A percentile compares a stretch with the other conserved stretches of the same genome.
These are phyloP conservation scores for Edolisoma coerulescens DNA, from an alignment of 2,113 vertebrate species.

Conservation along the genomic window DNA sequence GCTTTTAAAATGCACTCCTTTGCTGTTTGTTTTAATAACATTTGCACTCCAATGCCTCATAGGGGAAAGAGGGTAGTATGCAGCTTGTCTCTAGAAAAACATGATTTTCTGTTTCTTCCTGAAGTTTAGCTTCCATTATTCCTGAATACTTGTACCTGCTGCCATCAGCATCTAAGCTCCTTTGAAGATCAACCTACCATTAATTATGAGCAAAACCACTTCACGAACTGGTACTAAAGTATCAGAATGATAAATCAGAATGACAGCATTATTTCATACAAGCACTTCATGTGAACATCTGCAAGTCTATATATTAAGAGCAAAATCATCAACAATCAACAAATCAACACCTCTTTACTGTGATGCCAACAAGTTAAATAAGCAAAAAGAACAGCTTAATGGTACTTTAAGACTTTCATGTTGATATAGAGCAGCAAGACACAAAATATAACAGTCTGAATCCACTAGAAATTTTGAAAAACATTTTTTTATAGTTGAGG, in stretches of 20 bases:
- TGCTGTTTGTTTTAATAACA: constrained; percentile 29
- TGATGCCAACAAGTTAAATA: neutral
- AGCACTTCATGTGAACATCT: neutral
- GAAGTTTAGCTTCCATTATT: neutral
- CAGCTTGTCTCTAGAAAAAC: neutral
- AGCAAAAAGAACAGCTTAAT: neutral
- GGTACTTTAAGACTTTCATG: neutral
- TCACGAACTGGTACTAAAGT: neutral
- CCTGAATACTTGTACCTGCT: neutral
- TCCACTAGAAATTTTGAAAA: neutral
- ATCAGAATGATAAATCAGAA: neutral
- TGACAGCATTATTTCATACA: neutral
- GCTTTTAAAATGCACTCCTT: constrained; percentile 21
- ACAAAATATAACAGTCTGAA: neutral
- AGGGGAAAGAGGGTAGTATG: neutral
- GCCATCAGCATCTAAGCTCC: neutral
- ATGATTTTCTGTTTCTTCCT: neutral
- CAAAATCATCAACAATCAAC: neutral
- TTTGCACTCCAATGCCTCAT: neutral
- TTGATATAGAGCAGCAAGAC: neutral
- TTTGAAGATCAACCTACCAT: neutral
- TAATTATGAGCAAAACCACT: neutral
- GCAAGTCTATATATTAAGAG: neutral
- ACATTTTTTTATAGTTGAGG: neutral
- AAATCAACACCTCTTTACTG: neutral